Evolutionary conservation across 2,888 invertebrate species (phyloP).

Genomic region (Drosophila macrothrix): DNA sequence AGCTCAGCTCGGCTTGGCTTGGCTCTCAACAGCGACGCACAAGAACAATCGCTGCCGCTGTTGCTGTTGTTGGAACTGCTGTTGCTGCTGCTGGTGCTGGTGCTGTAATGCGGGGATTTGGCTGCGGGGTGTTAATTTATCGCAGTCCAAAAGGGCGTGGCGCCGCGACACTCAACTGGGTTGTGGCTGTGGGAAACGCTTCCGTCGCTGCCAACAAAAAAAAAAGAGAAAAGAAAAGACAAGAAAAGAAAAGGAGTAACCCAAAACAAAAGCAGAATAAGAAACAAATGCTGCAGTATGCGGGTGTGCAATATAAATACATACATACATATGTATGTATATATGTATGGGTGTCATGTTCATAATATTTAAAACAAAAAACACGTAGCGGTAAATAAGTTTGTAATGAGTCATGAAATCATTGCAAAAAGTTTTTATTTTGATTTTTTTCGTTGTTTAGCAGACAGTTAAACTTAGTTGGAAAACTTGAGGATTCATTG

Average conservation of each 20-base stretch:
- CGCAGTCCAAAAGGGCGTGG: slow-evolving; percentile 72
- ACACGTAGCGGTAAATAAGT: neutral
- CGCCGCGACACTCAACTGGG: slow-evolving; percentile 22
- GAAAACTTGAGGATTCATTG: slow-evolving; percentile 16
- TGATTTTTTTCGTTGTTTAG: neutral
- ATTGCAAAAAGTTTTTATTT: slow-evolving; percentile 7
- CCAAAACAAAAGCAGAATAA: slow-evolving; percentile 3
- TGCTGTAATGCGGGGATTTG: slow-evolving; percentile 32
- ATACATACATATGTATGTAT: neutral
- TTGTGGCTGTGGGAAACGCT: slow-evolving; percentile 26
- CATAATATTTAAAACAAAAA: slow-evolving; percentile 2
- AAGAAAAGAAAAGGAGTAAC: slow-evolving; percentile 6
- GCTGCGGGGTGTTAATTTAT: slow-evolving; percentile 66
- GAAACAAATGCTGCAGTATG: slow-evolving; percentile 31
- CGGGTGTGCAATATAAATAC: slow-evolving; percentile 25
- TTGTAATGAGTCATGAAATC: slow-evolving; percentile 21
- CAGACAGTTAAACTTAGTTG: slow-evolving; percentile 3
- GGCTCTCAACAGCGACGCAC: slow-evolving; percentile 7
- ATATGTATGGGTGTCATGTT: neutral
- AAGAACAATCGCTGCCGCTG: slow-evolving; percentile 5
- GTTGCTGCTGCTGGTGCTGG: neutral
- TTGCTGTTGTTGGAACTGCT: slow-evolving; percentile 5
- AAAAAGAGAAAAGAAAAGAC: neutral
- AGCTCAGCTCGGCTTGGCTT: neutral
- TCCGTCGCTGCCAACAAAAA: slow-evolving; percentile 41